phyloP scores from a whole-genome alignment of 2,113 vertebrate genomes.

The Podiceps cristatus region DNA sequence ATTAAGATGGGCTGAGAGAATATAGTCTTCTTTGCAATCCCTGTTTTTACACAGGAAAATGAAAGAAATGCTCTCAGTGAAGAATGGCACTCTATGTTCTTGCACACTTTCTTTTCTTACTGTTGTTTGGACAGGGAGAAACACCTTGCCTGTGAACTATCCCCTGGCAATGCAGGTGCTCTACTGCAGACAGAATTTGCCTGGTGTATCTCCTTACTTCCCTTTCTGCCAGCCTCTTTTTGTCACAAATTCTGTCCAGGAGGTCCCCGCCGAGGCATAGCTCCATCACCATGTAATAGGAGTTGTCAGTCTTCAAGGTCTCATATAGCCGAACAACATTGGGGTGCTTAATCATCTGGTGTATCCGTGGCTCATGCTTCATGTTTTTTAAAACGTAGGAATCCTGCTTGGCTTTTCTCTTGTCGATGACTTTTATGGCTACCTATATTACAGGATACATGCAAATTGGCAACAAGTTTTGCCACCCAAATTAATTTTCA shows the following conservation, averaged over 20 bases:
- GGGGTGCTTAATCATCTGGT: slow-evolving; percentile 87
- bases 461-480: not conserved
- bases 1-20: not conserved
- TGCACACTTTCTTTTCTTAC: not conserved
- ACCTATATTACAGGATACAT: slow-evolving; percentile 68
- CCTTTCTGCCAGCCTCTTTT: slow-evolving; percentile 81
- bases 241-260: slow-evolving; percentile 85
- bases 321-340: slow-evolving; percentile 81
- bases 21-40: not conserved
- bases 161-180: slow-evolving; percentile 80
- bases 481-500: not conserved
- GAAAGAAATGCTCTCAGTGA: not conserved
- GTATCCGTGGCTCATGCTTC: slow-evolving; percentile 83
- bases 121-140: not conserved
- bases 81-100: not conserved
- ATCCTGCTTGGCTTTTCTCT: slow-evolving; percentile 87
- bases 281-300: slow-evolving; percentile 88
- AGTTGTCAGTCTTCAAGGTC: slow-evolving; percentile 87
- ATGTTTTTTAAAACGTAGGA: slow-evolving; percentile 85
- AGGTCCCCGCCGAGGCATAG: slow-evolving; percentile 83
- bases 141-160: slow-evolving; percentile 82
- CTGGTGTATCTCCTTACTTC: slow-evolving; percentile 83
- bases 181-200: slow-evolving; percentile 84
- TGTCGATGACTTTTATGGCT: slow-evolving; percentile 88
- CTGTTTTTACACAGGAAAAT: not conserved